Evolutionary conservation across 2,797 vertebrate species (phyloP).

Genomic region (Rhinoraja longicauda): DNA sequence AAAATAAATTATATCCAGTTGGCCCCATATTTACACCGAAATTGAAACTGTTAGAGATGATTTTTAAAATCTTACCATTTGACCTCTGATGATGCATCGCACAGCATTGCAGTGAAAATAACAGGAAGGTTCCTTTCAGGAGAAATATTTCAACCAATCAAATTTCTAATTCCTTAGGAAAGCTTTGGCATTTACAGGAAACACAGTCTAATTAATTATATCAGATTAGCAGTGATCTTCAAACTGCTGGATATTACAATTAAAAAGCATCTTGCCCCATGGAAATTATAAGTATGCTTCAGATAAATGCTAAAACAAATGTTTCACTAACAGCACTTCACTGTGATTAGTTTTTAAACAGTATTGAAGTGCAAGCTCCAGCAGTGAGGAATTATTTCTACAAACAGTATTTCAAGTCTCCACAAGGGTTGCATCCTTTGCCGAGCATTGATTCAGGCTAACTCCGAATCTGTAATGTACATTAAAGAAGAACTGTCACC

Average conservation of each 20-base stretch:
- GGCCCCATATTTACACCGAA: not conserved
- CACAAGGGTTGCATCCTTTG: not conserved
- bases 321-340: not conserved
- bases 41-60: not conserved
- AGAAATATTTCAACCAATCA: constrained; percentile 1
- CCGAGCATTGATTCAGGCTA: not conserved
- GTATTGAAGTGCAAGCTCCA: not conserved
- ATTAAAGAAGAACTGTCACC: constrained; percentile 13
- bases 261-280: not conserved
- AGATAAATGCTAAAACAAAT: not conserved
- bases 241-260: not conserved
- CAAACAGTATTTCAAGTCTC: constrained; percentile 26
- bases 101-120: not conserved
- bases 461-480: constrained; percentile 1
- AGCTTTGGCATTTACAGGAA: not conserved
- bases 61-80: constrained; percentile 28
- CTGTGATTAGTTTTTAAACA: not conserved
- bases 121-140: not conserved
- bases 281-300: not conserved
- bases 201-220: not conserved
- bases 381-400: not conserved
- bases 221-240: constrained; percentile 6
- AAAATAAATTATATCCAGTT: not conserved
- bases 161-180: not conserved
- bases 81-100: not conserved